Base-by-base conservation (phyloP, 92 coral and sea anemone species). In the Meandrina meandrites region DNA sequence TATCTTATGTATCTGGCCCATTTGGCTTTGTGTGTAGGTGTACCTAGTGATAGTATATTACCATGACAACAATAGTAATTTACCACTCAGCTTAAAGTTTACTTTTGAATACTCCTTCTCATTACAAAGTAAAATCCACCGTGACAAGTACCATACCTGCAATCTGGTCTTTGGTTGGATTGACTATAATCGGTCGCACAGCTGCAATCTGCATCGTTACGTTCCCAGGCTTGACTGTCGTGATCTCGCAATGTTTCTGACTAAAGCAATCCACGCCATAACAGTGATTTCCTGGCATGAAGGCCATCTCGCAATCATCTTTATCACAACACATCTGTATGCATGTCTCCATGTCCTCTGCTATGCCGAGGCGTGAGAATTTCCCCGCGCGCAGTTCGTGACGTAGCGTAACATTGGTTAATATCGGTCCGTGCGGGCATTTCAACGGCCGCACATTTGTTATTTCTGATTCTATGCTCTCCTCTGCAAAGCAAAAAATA, bases 251-350 rank as follows among this genome's bases (percentile, higher is more conserved):
- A 45, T 97, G 98, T 87, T 81, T 91, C 54, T 93, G 94, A 42
- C 98, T 94, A 31, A 86, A 95, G 86, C 99, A 97, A 82, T 94
- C 95, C 21, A 97, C 95, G 17, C 97, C 96, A 86, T 97, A 97
- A 85, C 99, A 97, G 67, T 97, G 99, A 42, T 88, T 88, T 32
- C 97, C 98, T 17, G 98, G 94, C 97, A 95, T 93, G 77, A 95
- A 95, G 5, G 99, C 99, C 93, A 97, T 91, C 79, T 97, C 99
- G 70, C 99, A 97, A 51, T 97, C 99, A 67, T 90, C 93, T 66
- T 87, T 93, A 76, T 89, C 94, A 78, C 99, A 97, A 53, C 99
- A 97, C 91, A 92, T 73, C 76, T 89, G 97, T 15, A 97, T 96
- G 51, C 99, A 97, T n/a, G 96, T 91, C 34, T 86, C 87, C 92